Percentiles rank a stretch among this genome's conserved stretches.
Conservation (phyloP, 1,140 invertebrate species). For the Aphelenchoides fujianensis region DNA sequence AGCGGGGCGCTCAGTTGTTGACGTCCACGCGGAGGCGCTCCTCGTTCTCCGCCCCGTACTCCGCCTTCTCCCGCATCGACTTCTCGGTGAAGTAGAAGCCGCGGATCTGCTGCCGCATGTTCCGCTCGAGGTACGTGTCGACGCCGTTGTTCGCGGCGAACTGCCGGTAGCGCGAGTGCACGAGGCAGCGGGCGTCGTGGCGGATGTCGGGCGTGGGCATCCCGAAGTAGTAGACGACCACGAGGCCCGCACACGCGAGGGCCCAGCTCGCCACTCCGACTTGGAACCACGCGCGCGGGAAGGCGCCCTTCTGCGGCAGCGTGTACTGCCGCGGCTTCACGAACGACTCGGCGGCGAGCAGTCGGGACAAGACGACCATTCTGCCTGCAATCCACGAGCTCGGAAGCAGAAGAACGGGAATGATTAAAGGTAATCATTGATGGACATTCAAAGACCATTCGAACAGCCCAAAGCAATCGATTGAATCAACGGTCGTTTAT, state of each 20-base stretch:
- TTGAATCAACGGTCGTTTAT: no score
- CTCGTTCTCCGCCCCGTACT: background rate
- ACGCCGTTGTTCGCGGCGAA: background rate
- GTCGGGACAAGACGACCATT: background rate
- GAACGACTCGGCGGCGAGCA: background rate
- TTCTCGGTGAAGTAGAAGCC: background rate
- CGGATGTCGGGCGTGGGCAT: conserved; percentile 4
- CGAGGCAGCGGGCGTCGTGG: background rate
- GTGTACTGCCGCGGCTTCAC: background rate
- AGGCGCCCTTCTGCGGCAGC: background rate
- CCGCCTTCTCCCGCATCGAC: background rate
- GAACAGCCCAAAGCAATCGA: no score
- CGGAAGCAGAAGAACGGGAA: no score
- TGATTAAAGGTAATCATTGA: no score
- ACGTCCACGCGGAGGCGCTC: background rate
- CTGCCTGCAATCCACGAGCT: background rate
- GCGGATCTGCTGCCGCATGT: background rate
- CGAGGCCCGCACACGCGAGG: background rate
- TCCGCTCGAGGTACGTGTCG: background rate
- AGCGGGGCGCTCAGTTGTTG: no score
- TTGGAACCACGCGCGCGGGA: background rate
- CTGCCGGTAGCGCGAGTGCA: background rate
- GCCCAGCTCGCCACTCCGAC: background rate
- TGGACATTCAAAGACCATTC: no score
- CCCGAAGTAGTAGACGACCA: background rate